Conservation (phyloP, 2,113 vertebrate species). For the Ammodytes dubius region DNA sequence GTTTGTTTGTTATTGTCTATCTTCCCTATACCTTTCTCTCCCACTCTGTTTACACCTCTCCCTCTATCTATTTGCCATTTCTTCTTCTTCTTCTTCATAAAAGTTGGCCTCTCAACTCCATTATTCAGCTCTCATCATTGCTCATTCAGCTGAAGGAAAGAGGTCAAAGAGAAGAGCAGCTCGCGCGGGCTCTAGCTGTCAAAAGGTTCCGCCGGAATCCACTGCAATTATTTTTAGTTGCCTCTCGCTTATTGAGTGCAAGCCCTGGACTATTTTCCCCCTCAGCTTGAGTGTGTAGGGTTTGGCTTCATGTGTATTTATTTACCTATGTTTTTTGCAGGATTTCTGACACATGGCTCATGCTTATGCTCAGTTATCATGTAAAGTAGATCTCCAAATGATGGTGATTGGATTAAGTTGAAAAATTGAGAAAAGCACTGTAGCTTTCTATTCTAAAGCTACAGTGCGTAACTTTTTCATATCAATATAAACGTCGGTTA, state of each 20-base stretch:
- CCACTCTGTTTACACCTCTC: background rate
- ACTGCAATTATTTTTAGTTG: constrained; percentile 64
- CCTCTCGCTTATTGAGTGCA: constrained; percentile 55
- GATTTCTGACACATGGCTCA: background rate
- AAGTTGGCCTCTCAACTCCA: constrained; percentile 51
- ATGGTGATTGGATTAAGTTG: background rate
- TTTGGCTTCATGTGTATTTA: constrained; percentile 35
- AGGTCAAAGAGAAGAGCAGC: constrained; percentile 56
- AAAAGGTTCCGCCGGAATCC: constrained; percentile 64
- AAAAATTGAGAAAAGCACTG: background rate
- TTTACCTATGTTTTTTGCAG: constrained; percentile 25
- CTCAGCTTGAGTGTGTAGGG: background rate
- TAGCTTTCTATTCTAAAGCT: no score
- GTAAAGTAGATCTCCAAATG: background rate
- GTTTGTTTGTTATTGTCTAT: background rate
- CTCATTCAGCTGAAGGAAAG: constrained; percentile 55
- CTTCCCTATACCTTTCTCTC: background rate
- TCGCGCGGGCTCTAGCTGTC: constrained; percentile 51
- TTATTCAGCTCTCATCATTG: constrained; percentile 58
- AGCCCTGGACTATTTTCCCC: constrained; percentile 36
- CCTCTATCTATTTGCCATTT: constrained; percentile 34
- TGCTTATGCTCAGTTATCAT: background rate
- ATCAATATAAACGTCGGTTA: no score
- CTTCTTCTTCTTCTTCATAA: constrained; percentile 15
- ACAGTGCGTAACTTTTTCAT: no score